Evolutionary conservation across 1,140 invertebrate genomes (phyloP).

Genomic region (Goniozus legneri): DNA sequence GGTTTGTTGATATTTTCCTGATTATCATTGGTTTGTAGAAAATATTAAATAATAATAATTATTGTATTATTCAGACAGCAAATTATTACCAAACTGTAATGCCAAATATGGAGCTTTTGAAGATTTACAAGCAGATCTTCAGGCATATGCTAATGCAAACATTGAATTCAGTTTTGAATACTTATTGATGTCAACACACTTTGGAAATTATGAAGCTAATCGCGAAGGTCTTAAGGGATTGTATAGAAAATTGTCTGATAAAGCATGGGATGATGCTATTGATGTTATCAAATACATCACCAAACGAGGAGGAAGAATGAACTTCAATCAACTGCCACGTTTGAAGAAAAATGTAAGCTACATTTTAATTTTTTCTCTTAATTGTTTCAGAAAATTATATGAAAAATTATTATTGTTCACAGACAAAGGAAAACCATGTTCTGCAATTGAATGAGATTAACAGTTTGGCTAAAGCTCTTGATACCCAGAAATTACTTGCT

Average conservation of each 20-base stretch:
- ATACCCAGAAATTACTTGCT: constrained; percentile 70
- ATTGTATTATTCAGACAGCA: constrained; percentile 25
- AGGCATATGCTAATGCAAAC: constrained; percentile 64
- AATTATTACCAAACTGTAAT: constrained; percentile 58
- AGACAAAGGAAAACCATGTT: constrained; percentile 33
- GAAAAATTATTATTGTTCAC: constrained; percentile 7
- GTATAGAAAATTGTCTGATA: constrained; percentile 70
- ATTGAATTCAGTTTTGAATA: constrained; percentile 70
- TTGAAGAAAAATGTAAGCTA: constrained; percentile 31
- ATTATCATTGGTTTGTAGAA: background rate
- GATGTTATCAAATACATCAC: constrained; percentile 72
- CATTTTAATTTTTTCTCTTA: background rate
- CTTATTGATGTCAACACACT: constrained; percentile 71
- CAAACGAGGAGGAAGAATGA: constrained; percentile 63
- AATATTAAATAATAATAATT: background rate
- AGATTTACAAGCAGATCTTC: constrained; percentile 47
- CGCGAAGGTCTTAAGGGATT: constrained; percentile 72
- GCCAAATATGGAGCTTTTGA: constrained; percentile 65
- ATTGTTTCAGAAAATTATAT: constrained; percentile 2
- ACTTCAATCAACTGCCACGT: constrained; percentile 43
- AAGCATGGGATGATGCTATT: constrained; percentile 70
- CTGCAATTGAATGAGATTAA: constrained; percentile 60
- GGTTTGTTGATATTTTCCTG: constrained; percentile 29
- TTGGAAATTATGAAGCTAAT: constrained; percentile 73
- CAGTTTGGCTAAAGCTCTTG: constrained; percentile 70